Evolutionary conservation across 2,113 vertebrate genomes (phyloP), one percentile per base, ranked within the genome.

Genomic region (Psettodes erumei): DNA sequence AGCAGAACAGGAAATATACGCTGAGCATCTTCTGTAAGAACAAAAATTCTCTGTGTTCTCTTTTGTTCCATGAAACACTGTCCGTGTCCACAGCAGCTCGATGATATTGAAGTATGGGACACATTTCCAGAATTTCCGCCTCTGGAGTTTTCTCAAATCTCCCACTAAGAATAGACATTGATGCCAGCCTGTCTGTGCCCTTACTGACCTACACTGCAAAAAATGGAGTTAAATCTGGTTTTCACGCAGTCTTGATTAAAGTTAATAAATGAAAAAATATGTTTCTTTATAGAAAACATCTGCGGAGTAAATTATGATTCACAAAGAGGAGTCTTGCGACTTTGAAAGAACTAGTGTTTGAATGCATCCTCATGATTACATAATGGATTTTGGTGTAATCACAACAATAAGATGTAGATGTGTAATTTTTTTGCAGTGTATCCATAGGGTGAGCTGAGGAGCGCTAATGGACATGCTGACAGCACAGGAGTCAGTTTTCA

Each of bases 401-500:
- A n/a, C 16, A 9, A 4, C 19, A 0, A 35, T 1, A 3, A 3
- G 8, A 15, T 16, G 53, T 1, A 0, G 47, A 35, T 13, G 8
- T 12, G 3, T 27, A 5, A 0, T 60, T 27, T 58, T 77, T 75
- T 58, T 65, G 30, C 54, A 71, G 79, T 54, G 68, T 7, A 30
- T 73, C 54, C 0, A 7, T 47, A 7, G 32, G 40, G 70, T 16
- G 70, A 56, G 69, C 73, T 54, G 54, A 77, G 63, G 73, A 58
- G 62, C 23, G 25, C 27, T 79, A 71, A 84, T 70, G 84, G 77
- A 71, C 9, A 21, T 8, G 69, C 69, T 83, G 72, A 83, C 67
- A 54, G 42, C 58, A 54, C 63, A 10, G 48, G 67, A 33, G 63
- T 89, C 76, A 9, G 67, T 37, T 90, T 87, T 67, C 88, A 69